Evolutionary conservation across 2,113 vertebrate species (phyloP), one percentile per base, ranked within the genome.

Genomic region (Oenanthe oenanthe): DNA sequence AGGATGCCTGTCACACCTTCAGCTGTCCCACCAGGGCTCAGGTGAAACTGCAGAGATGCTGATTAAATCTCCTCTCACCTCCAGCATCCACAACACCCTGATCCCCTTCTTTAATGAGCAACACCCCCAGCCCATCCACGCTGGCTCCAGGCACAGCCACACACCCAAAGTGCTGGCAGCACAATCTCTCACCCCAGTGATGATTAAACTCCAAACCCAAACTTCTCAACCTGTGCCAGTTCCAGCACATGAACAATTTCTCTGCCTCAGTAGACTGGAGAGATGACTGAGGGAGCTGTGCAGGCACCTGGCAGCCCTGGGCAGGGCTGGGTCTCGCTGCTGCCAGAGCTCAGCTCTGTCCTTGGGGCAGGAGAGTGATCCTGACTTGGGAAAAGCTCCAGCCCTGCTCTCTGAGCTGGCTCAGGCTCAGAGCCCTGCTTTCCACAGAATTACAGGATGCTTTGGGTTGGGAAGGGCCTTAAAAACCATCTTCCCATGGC

Each of bases 101-200:
- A 84, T 32, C 8, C 22, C 45, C 80, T 58, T 83, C 75, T 60
- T 10, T 12, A 51, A 31, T 1, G 20, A 81, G 47, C 34, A 29
- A 26, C 1, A 53, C 13, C 45, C 36, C 32, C 65, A 50, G n/a
- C 42, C 18, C 53, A 24, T 50, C 78, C 66, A 15, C 12, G 56
- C 71, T 22, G 2, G 50, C 60, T 32, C 4, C 18, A 17, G 28
- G 21, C 1, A 0, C 81, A 51, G 66, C 18, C 11, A 0, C 0
- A 0, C 12, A 38, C n/a, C 47, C 92, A 73, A 70, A 76, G 71
- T 61, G 10, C 26, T 47, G 24, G 45, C 89, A 77, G 24, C 6
- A 6, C 7, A 0, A 13, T 6, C 50, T 22, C 28, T 40, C 58
- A 6, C 65, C 70, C 57, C 61, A 5, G 0, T 0, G 1, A 57